Conservation (phyloP, 2,888 invertebrate species). For the Drosophila koepferae region DNA sequence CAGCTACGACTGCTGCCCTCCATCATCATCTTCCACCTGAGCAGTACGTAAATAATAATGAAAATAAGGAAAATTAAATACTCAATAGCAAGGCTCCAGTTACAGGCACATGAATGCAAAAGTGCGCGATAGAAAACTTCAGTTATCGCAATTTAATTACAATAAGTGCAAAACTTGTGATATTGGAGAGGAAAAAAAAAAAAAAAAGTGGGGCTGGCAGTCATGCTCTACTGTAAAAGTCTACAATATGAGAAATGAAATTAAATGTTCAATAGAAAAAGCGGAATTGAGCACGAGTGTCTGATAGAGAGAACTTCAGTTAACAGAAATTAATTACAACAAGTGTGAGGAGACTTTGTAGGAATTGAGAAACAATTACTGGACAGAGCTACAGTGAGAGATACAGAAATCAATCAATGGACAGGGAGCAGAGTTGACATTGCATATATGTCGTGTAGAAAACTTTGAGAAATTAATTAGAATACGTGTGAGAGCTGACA, state of each 20-base stretch:
- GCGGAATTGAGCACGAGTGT: neutral
- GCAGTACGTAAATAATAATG: neutral
- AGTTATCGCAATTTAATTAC: constrained; percentile 4
- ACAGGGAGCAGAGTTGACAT: neutral
- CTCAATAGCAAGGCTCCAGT: neutral
- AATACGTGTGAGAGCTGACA: neutral
- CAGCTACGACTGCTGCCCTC: neutral
- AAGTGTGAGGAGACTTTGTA: neutral
- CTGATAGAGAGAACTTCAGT: neutral
- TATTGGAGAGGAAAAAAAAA: neutral
- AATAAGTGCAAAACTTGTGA: neutral
- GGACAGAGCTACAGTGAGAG: neutral
- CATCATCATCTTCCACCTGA: constrained; percentile 4
- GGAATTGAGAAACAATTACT: neutral
- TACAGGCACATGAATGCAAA: neutral
- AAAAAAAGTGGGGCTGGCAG: neutral
- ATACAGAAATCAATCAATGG: neutral
- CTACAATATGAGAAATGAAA: neutral
- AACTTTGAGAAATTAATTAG: neutral
- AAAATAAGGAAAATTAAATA: constrained; percentile 16
- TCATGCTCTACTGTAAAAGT: neutral
- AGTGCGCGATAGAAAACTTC: neutral
- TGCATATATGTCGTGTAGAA: neutral
- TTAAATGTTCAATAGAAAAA: neutral
- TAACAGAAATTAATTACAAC: neutral